Base-by-base conservation (phyloP, 1,140 invertebrate genomes). In the Neodiprion fabricii region DNA sequence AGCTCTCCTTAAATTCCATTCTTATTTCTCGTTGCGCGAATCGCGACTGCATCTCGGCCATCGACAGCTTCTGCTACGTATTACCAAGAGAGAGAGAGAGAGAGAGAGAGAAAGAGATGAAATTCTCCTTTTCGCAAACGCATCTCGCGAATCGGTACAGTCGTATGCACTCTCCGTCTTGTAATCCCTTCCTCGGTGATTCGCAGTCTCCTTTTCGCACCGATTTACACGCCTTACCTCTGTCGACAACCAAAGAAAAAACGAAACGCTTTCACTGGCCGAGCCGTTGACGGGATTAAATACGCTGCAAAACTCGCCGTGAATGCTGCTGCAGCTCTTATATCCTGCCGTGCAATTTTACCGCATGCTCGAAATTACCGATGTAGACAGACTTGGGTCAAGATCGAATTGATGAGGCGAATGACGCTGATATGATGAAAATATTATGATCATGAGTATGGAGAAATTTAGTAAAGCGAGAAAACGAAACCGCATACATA, bases 241-340 rank as follows among this genome's bases (percentile, higher is more conserved):
- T 61, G 53, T 40, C 28, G 28, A 40, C 28, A 40, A 40, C 28
- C 28, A 40, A 40, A 40, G 53, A 61, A 61, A 61, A 61, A 61
- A 61, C 53, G 53, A 61, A 61, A 61, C 53, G 53, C 53, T 61
- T 61, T 61, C 53, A 61, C 53, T 61, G 53, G 11, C 53, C 28
- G 28, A 40, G 28, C 28, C 53, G 53, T 61, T 61, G 53, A 61
- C 53, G n/a, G 11, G 53, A 61, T 17, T 14, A 61, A 40, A 40
- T 40, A 40, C 28, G 28, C 28, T 40, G 28, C 28, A 40, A 40
- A 40, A 40, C 28, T 40, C 28, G 5, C 28, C 28, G 28, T 5
- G 28, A 40, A 5, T 40, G 28, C 28, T 40, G 28, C 28, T 40
- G 28, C 28, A 40, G 28, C 28, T 40, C 28, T 40, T 40, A 40